Percentiles rank a stretch among this genome's conserved stretches.
These are phyloP conservation scores for Anabas testudineus DNA, from an alignment of 2,797 vertebrate genomes.

Conservation along the genomic window DNA sequence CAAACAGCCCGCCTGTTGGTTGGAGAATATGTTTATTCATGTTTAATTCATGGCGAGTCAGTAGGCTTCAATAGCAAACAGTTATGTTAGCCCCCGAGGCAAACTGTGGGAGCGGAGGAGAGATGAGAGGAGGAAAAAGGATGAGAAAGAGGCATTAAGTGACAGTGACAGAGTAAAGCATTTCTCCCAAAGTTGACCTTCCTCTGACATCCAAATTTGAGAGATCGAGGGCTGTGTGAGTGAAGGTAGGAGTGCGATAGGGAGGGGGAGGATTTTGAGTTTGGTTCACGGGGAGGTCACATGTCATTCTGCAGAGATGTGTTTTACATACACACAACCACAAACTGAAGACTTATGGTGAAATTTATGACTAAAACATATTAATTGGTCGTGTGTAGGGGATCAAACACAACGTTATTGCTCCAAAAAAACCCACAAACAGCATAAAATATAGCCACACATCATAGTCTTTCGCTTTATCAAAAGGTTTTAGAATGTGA, in stretches of 20 bases:
- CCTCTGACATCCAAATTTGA: slow-evolving; percentile 62
- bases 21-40: slow-evolving; percentile 69
- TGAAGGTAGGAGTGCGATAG: slow-evolving; percentile 22
- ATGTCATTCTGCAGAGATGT: slow-evolving; percentile 49
- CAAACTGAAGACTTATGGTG: neutral
- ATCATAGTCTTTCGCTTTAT: neutral
- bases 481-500: slow-evolving; percentile 8
- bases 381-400: slow-evolving; percentile 10
- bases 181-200: slow-evolving; percentile 63
- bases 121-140: slow-evolving; percentile 50
- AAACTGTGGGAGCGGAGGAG: slow-evolving; percentile 50
- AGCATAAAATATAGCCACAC: neutral
- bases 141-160: slow-evolving; percentile 53
- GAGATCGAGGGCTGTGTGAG: slow-evolving; percentile 32
- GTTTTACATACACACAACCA: slow-evolving; percentile 20
- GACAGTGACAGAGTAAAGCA: slow-evolving; percentile 66
- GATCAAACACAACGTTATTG: neutral
- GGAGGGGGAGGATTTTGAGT: slow-evolving; percentile 20
- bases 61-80: slow-evolving; percentile 57
- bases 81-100: slow-evolving; percentile 65
- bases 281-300: slow-evolving; percentile 68
- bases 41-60: slow-evolving; percentile 77
- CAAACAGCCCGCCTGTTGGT: slow-evolving; percentile 54
- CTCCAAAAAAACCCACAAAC: slow-evolving; percentile 7
- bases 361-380: neutral